A percentile compares a stretch with the other conserved stretches of the same genome.
phyloP scores from a whole-genome alignment of 2,797 vertebrate genomes.

The Gorsachius magnificus region DNA sequence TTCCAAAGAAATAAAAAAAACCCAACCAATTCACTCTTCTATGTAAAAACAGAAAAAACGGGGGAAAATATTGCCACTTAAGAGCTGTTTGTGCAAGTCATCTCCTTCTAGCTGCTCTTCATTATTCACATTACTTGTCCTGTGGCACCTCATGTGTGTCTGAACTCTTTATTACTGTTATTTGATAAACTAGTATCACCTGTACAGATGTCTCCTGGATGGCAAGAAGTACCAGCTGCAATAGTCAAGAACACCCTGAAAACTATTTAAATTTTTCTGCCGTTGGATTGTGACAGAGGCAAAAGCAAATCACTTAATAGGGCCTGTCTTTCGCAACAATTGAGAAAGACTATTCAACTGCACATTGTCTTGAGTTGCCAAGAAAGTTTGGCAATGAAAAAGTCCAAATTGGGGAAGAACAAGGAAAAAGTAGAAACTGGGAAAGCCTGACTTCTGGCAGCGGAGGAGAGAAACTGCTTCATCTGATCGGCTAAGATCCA shows the following conservation, averaged over 20 bases:
- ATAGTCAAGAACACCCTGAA: background rate
- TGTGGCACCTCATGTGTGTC: background rate
- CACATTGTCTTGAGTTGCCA: background rate
- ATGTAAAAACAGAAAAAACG: background rate
- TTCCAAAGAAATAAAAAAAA: background rate
- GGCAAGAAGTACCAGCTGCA: background rate
- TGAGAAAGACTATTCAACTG: background rate
- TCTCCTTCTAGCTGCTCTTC: background rate
- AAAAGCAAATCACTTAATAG: background rate
- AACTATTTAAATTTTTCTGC: background rate
- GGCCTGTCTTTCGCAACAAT: background rate
- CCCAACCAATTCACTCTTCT: background rate
- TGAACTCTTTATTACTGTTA: background rate
- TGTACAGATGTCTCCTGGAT: background rate
- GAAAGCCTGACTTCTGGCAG: conserved; percentile 28
- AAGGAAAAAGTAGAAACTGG: background rate
- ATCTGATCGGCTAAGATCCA: conserved; percentile 11
- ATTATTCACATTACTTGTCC: background rate
- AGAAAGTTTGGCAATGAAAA: background rate
- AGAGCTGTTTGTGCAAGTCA: background rate
- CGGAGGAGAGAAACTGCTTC: background rate
- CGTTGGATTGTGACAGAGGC: background rate
- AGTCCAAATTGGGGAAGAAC: background rate
- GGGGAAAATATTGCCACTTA: background rate
- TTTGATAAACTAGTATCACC: background rate